phyloP scores from a whole-genome alignment of 2,797 vertebrate genomes.

The Acestrorhynchus altus region DNA sequence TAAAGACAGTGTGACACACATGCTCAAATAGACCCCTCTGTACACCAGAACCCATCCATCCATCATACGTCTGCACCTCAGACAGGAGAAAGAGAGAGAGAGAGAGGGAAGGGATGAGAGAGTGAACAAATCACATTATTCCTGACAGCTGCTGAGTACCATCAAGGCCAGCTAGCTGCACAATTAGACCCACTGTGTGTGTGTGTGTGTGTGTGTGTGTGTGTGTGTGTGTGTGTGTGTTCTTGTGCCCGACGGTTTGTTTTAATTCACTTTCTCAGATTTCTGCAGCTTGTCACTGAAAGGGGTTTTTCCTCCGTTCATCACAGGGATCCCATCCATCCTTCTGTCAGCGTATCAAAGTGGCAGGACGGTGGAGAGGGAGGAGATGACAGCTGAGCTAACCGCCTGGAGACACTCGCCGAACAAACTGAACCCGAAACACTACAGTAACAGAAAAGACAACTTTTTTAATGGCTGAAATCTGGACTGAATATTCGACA shows the following conservation, averaged over 20 bases:
- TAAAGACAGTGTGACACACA: conserved; percentile 99
- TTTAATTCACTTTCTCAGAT: conserved; percentile 81
- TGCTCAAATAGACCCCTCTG: conserved; percentile 99
- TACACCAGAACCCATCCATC: conserved; percentile 90
- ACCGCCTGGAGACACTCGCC: not conserved
- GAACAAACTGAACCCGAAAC: not conserved
- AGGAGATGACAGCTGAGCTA: not conserved
- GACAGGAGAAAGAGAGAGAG: conserved; percentile 69
- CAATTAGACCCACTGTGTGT: conserved; percentile 81
- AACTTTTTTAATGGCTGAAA: not conserved
- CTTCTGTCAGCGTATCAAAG: conserved; percentile 72
- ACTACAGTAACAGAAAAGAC: not conserved
- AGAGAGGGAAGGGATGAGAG: conserved; percentile 60
- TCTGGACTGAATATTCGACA: too few species aligned
- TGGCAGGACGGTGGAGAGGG: not conserved
- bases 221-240: conserved; percentile 78
- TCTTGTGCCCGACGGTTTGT: conserved; percentile 84
- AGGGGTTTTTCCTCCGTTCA: not conserved
- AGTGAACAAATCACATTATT: conserved; percentile 78
- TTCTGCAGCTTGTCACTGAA: conserved; percentile 47
- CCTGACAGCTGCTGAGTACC: conserved; percentile 88
- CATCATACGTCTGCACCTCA: conserved; percentile 87
- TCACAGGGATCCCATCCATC: conserved; percentile 63
- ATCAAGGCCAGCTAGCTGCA: conserved; percentile 84
- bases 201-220: conserved; percentile 87